phyloP scores from a whole-genome alignment of 2,113 vertebrate genomes.

The Hirundichthys speculiger region DNA sequence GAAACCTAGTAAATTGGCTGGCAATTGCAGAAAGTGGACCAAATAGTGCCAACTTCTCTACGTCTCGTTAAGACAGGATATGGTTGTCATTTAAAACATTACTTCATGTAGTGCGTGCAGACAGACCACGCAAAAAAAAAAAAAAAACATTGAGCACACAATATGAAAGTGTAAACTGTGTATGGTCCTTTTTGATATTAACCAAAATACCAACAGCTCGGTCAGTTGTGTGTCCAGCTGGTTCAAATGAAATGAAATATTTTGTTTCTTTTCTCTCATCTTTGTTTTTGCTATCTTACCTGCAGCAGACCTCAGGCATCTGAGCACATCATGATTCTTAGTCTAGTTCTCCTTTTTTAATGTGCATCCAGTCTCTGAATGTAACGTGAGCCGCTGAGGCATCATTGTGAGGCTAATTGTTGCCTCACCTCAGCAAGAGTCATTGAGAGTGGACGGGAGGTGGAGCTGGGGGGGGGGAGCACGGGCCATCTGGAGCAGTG shows the following conservation, averaged over 20 bases:
- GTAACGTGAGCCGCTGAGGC: slow-evolving; percentile 41
- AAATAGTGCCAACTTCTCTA: slow-evolving; percentile 21
- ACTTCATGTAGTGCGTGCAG: slow-evolving; percentile 13
- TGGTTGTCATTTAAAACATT: slow-evolving; percentile 8
- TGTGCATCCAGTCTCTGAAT: slow-evolving; percentile 14
- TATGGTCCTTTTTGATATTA: no score
- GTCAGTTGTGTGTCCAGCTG: no score
- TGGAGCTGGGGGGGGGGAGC: slow-evolving; percentile 30
- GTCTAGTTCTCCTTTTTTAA: slow-evolving; percentile 4
- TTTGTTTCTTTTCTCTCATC: no score
- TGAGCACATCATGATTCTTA: neutral
- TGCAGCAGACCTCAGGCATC: neutral
- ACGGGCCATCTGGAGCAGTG: slow-evolving; percentile 54
- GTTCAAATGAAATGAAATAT: no score
- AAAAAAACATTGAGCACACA: neutral
- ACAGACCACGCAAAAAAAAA: neutral
- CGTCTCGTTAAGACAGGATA: slow-evolving; percentile 2
- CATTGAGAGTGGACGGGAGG: slow-evolving; percentile 27
- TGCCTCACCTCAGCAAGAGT: slow-evolving; percentile 35
- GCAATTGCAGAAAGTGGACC: slow-evolving; percentile 3
- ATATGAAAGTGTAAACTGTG: no score
- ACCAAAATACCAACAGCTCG: no score
- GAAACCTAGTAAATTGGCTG: slow-evolving; percentile 21
- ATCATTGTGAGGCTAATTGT: slow-evolving; percentile 53
- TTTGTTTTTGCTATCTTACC: neutral